Base-by-base conservation (phyloP, 2,797 vertebrate species). In the Ctenosaura bakeri region DNA sequence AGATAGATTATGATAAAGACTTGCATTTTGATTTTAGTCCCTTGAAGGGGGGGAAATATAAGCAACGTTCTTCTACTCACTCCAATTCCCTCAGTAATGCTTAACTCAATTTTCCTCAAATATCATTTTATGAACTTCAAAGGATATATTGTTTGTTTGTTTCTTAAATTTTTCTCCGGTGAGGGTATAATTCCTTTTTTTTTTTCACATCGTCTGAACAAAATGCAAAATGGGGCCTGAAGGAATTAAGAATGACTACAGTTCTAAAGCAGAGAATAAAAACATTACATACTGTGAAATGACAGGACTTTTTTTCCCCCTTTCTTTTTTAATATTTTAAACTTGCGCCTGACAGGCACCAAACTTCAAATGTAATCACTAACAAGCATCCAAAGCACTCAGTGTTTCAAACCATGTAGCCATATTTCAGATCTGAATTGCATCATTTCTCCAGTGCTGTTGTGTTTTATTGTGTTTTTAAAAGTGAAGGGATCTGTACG, bases 321-420 rank as follows among this genome's bases (percentile, higher is more conserved):
- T 24, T 50, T 59, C 54, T 29, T 46, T 78, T 81, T 62, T 46
- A 4, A 26, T 85, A 71, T 92, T 95, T 95, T 95, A 93, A 95
- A 90, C 83, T 91, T 79, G 35, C 1, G 89, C 86, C 83, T 94
- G 86, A 94, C 89, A 94, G 88, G 95, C 95, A 79, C 93, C 81
- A 94, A 92, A 93, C 64, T 95, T 95, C 91, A 96, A 94, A 90
- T 93, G 81, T 86, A 94, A 94, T 92, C 81, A 42, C 90, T 90
- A 93, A 84, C 88, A 93, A 85, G 91, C 87, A 38, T 46, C 88
- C 92, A 95, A 94, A 0, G 66, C 1, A 86, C 6, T 85, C 59
- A 85, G 66, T 69, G 32, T 92, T 90, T 95, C 85, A 90, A 80
- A 26, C 38, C 29, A n/a, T 9, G 80, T 83, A 88, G 92, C 88